Base-by-base conservation (phyloP, 2,113 vertebrate species). In the Odocoileus hemionus region DNA sequence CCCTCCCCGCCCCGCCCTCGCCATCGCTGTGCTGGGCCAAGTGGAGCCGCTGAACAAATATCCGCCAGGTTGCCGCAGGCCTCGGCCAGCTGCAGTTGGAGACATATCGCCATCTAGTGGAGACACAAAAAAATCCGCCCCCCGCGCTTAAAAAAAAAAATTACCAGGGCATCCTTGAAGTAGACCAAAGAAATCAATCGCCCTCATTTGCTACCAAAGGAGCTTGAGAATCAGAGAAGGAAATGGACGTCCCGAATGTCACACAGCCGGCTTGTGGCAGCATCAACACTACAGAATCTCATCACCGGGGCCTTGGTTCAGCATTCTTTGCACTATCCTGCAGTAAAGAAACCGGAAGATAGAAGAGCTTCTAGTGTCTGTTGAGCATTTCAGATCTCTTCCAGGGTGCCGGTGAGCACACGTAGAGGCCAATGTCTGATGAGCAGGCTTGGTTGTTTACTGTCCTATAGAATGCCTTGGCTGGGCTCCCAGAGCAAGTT, bases 11-110 rank as follows among this genome's bases (percentile, higher is more conserved):
- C 76, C 76, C 13, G 25, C 7, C 79, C 50, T 54, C 79, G 99
- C 99, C 82, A 95, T 99, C 96, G 98, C 99, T 52, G 99, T 99
- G 99, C 99, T 99, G 33, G 99, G 99, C 97, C 99, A 98, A 3
- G 99, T 99, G 6, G 98, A 99, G 95, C 98, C 99, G 0, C 98
- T 64, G 28, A 64, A 43, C 78, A 99, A 98, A 84, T 99, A 99
- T 95, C 98, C 99, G 17, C 99, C 99, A 99, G 99, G 99, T 87
- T 15, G n/a, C 64, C 23, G 13, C 23, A 13, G 97, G 91, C 45
- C 70, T 0, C 1, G 7, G 57, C 10, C 8, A 0, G 30, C 96
- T 1, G 0, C 54, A 0, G 1, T 79, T 91, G 90, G 55, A 33
- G 14, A 12, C 92, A 86, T 94, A 97, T 94, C 84, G 97, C 98